Percentiles rank a stretch among this genome's conserved stretches.
Evolutionary conservation across 2,113 vertebrate genomes (phyloP).

Genomic region (Pristiophorus japonicus): DNA sequence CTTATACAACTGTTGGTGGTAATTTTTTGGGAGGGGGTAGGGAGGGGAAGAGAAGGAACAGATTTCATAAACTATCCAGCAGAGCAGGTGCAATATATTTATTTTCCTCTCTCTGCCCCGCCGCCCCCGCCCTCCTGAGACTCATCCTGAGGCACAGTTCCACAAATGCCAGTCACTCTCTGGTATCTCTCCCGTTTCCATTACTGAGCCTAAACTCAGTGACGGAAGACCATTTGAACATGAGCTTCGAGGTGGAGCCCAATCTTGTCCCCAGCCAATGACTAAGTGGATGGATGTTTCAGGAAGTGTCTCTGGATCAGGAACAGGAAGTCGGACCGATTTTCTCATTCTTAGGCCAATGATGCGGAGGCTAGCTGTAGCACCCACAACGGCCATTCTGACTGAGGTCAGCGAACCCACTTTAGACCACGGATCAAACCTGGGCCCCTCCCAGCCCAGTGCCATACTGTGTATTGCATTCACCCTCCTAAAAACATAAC

Average conservation of each 20-base stretch:
- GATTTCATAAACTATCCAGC: neutral
- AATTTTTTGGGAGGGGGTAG: no score
- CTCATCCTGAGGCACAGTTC: neutral
- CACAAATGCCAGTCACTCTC: neutral
- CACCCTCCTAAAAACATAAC: no score
- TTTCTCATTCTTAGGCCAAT: neutral
- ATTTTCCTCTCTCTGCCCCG: neutral
- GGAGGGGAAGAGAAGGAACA: neutral
- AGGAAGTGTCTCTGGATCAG: neutral
- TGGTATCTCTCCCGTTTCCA: neutral
- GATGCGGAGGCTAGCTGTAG: neutral
- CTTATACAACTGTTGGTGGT: neutral
- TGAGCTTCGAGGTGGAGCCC: no score
- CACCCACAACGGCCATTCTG: neutral
- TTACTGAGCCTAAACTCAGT: neutral
- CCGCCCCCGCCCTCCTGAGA: neutral
- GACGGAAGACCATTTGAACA: neutral
- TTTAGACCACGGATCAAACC: no score
- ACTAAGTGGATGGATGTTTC: neutral
- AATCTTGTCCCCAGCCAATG: neutral
- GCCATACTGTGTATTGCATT: no score
- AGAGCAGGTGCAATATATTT: neutral
- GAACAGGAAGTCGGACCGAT: neutral
- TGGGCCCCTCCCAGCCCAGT: no score
- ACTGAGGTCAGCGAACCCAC: no score